Conservation (phyloP, 1,140 invertebrate species). For the Hylaeus volcanicus region DNA sequence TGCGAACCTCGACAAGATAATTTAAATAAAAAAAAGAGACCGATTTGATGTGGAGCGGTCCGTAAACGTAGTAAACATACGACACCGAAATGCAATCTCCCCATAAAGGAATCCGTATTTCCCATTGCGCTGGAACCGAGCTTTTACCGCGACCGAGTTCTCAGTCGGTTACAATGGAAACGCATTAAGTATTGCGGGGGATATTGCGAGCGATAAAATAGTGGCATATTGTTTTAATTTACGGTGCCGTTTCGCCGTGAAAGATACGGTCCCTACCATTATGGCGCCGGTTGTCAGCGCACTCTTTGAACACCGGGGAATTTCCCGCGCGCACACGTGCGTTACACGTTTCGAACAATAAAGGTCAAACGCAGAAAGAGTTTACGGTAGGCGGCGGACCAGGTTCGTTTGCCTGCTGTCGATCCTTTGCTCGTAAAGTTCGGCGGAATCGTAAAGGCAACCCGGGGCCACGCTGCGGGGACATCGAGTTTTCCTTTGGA, state of each 20-base stretch:
- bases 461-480: neutral
- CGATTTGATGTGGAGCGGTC: too few species aligned
- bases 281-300: slow-evolving; percentile 45
- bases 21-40: too few species aligned
- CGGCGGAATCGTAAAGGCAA: slow-evolving; percentile 31
- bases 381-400: slow-evolving; percentile 25
- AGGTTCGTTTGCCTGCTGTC: slow-evolving; percentile 13
- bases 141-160: neutral
- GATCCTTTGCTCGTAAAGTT: slow-evolving; percentile 34
- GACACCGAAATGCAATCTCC: neutral
- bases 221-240: slow-evolving; percentile 51
- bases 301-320: slow-evolving; percentile 10
- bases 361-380: slow-evolving; percentile 36
- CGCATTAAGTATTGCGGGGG: slow-evolving; percentile 37
- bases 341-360: slow-evolving; percentile 57
- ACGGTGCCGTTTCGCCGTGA: slow-evolving; percentile 8
- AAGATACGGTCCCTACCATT: slow-evolving; percentile 24
- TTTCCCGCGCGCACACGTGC: slow-evolving; percentile 52
- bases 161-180: slow-evolving; percentile 39
- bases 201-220: slow-evolving; percentile 37
- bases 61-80: too few species aligned
- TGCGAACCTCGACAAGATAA: too few species aligned
- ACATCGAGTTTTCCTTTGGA: neutral
- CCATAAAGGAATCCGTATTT: slow-evolving; percentile 27
- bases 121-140: neutral